These are phyloP conservation scores for Drosophila mayaguana DNA, from an alignment of 2,888 invertebrate genomes.

Conservation along the genomic window DNA sequence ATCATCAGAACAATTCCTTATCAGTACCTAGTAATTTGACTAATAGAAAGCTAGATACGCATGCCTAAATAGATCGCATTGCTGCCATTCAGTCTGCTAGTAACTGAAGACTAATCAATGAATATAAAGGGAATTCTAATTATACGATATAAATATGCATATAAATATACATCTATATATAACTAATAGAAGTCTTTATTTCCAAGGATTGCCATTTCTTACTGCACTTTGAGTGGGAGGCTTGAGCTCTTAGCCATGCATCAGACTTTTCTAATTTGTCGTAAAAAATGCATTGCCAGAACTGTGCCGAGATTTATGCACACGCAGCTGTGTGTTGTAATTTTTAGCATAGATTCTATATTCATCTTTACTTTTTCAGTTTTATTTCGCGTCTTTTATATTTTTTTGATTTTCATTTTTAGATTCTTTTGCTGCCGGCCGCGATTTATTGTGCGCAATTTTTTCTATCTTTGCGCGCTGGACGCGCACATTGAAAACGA, in stretches of 20 bases:
- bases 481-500: constrained; percentile 80
- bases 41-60: too few species aligned
- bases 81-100: too few species aligned
- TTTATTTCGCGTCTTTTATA: constrained; percentile 25
- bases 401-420: constrained; percentile 25
- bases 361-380: constrained; percentile 28
- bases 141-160: neutral
- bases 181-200: neutral
- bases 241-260: constrained; percentile 33
- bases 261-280: constrained; percentile 54
- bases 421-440: constrained; percentile 35
- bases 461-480: constrained; percentile 69
- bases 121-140: too few species aligned
- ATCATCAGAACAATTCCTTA: too few species aligned
- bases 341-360: constrained; percentile 66
- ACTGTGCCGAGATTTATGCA: constrained; percentile 69
- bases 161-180: neutral
- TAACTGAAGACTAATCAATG: too few species aligned
- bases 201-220: constrained; percentile 6
- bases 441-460: constrained; percentile 77
- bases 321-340: constrained; percentile 80
- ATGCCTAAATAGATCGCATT: too few species aligned
- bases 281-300: constrained; percentile 61
- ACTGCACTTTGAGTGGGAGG: constrained; percentile 62
- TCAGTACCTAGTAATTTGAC: too few species aligned